phyloP scores from a whole-genome alignment of 2,113 vertebrate genomes.

The Dolichallabes microphthalmus region DNA sequence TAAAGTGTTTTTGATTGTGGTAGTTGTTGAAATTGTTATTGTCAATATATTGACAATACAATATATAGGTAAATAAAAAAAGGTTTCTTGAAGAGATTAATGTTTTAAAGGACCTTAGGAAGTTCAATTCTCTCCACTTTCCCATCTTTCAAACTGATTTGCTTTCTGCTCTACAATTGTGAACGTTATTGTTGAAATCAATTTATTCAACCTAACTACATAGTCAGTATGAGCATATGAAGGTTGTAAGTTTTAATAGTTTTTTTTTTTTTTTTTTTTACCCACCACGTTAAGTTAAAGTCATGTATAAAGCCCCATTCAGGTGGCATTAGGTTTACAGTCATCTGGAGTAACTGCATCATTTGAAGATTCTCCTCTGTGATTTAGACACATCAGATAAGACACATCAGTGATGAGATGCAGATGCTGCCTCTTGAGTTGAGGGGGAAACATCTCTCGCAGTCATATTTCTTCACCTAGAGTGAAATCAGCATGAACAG shows the following conservation, averaged over 20 bases:
- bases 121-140: conserved; percentile 1
- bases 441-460: not conserved
- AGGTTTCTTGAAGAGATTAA: not conserved
- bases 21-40: too few species aligned
- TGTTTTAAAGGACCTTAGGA: not conserved
- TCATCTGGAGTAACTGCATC: not conserved
- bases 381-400: not conserved
- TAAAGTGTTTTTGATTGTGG: not conserved
- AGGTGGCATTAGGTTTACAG: not conserved
- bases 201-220: not conserved
- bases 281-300: not conserved
- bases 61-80: too few species aligned
- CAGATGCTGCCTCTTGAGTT: conserved; percentile 8
- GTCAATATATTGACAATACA: too few species aligned
- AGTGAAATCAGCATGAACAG: not conserved
- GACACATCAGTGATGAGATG: not conserved
- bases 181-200: not conserved
- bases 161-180: not conserved
- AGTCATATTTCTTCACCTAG: not conserved
- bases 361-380: not conserved
- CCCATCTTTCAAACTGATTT: not conserved
- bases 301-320: too few species aligned
- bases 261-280: not conserved
- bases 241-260: not conserved
- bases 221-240: not conserved